Percentiles rank a stretch among this genome's conserved stretches.
phyloP scores from a whole-genome alignment of 2,888 invertebrate genomes.

The Dione vanillae region DNA sequence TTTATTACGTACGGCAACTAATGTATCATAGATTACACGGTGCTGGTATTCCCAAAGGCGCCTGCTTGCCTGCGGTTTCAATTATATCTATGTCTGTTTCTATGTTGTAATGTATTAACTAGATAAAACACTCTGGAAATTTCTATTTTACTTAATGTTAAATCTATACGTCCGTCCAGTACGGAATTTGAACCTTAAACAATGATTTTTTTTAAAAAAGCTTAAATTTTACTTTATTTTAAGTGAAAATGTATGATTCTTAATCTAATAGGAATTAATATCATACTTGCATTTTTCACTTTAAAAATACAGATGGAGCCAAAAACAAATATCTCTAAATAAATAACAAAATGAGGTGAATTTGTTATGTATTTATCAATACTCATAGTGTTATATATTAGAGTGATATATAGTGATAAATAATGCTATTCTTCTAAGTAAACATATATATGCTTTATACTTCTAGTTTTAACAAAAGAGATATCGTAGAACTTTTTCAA shows the following conservation, averaged over 20 bases:
- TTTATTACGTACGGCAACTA: background rate
- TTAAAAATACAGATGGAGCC: too few relatives aligned
- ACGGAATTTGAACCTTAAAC: background rate
- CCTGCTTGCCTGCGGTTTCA: slow-evolving; percentile 21
- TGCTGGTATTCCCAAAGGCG: slow-evolving; percentile 22
- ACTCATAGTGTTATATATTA: too few relatives aligned
- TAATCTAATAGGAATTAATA: too few relatives aligned
- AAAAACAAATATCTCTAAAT: too few relatives aligned
- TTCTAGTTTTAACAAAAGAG: slow-evolving; percentile 7
- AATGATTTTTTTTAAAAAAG: too few relatives aligned
- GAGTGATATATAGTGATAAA: too few relatives aligned
- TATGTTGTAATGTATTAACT: slow-evolving; percentile 22
- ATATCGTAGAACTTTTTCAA: slow-evolving; percentile 30
- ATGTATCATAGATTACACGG: slow-evolving; percentile 29
- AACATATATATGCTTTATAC: background rate
- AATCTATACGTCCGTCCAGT: background rate
- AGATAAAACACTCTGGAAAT: slow-evolving; percentile 18
- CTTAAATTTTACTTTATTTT: too few relatives aligned
- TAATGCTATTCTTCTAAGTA: too few relatives aligned
- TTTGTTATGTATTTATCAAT: too few relatives aligned
- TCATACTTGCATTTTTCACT: too few relatives aligned
- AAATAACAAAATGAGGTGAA: too few relatives aligned
- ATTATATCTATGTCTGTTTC: background rate
- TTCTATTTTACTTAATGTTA: slow-evolving; percentile 6
- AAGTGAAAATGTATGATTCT: too few relatives aligned